phyloP scores from a whole-genome alignment of 2,113 vertebrate species.

The Peromyscus californicus region DNA sequence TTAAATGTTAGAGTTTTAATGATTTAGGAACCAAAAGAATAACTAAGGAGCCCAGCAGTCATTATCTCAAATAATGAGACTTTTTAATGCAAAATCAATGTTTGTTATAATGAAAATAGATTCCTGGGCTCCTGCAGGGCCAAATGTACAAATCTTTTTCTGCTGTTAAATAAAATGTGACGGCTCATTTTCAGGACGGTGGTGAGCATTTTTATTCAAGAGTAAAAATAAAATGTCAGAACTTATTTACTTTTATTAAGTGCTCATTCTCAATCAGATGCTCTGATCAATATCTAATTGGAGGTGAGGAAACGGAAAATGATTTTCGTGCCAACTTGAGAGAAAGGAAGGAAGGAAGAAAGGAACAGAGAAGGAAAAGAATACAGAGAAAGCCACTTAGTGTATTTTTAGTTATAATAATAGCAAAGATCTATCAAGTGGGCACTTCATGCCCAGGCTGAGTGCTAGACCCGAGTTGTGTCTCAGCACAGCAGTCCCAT shows the following conservation, averaged over 20 bases:
- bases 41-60: conserved; percentile 88
- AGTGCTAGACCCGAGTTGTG: neutral
- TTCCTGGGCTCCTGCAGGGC: conserved; percentile 88
- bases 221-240: conserved; percentile 87
- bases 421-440: neutral
- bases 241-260: conserved; percentile 86
- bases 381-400: neutral
- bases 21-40: conserved; percentile 90
- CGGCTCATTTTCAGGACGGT: conserved; percentile 84
- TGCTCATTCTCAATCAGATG: conserved; percentile 82
- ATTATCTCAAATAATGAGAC: conserved; percentile 92
- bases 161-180: conserved; percentile 85
- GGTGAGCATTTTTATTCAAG: conserved; percentile 85
- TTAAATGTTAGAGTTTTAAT: conserved; percentile 85
- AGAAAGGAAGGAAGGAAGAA: neutral
- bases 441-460: neutral
- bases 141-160: conserved; percentile 86
- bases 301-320: conserved; percentile 78
- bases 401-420: neutral
- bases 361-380: neutral
- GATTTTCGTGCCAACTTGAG: conserved; percentile 78
- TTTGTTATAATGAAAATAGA: conserved; percentile 92
- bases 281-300: conserved; percentile 77
- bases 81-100: conserved; percentile 92
- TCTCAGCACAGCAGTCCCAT: fast-evolving